phyloP scores from a whole-genome alignment of 1,140 invertebrate genomes.

The Heliconius himera region DNA sequence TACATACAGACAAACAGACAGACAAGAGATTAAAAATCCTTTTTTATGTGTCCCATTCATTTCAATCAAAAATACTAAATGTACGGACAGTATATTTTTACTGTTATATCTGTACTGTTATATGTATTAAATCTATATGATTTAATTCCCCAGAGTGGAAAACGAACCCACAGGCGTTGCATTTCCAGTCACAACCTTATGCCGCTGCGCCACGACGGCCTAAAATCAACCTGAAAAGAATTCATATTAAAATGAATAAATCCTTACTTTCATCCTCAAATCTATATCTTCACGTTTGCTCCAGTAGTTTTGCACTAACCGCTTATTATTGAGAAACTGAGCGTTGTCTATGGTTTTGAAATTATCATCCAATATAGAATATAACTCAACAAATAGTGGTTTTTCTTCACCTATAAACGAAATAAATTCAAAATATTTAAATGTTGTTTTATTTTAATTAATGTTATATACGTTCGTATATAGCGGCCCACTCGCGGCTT shows the following conservation, averaged over 20 bases:
- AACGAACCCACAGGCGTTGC: too few species aligned
- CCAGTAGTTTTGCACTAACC: constrained; percentile 82
- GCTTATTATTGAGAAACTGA: constrained; percentile 67
- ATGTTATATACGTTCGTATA: neutral
- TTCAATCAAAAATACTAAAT: too few species aligned
- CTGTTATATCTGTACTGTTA: too few species aligned
- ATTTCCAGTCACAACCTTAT: neutral
- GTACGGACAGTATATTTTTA: too few species aligned
- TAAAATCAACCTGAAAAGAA: neutral
- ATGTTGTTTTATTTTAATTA: neutral
- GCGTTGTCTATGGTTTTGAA: constrained; percentile 75
- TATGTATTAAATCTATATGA: too few species aligned
- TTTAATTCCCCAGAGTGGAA: too few species aligned
- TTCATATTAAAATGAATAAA: neutral
- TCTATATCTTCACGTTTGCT: constrained; percentile 81
- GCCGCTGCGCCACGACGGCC: neutral
- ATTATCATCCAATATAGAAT: constrained; percentile 72
- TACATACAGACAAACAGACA: too few species aligned
- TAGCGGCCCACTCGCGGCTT: too few species aligned
- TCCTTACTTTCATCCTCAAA: constrained; percentile 81
- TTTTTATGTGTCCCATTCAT: too few species aligned
- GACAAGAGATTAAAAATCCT: too few species aligned
- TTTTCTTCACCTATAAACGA: constrained; percentile 67
- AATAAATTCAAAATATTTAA: neutral
- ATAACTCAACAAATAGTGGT: constrained; percentile 73